A percentile compares a stretch with the other conserved stretches of the same genome.
Conservation (phyloP, 2,113 vertebrate genomes). For the Plecotus auritus region DNA sequence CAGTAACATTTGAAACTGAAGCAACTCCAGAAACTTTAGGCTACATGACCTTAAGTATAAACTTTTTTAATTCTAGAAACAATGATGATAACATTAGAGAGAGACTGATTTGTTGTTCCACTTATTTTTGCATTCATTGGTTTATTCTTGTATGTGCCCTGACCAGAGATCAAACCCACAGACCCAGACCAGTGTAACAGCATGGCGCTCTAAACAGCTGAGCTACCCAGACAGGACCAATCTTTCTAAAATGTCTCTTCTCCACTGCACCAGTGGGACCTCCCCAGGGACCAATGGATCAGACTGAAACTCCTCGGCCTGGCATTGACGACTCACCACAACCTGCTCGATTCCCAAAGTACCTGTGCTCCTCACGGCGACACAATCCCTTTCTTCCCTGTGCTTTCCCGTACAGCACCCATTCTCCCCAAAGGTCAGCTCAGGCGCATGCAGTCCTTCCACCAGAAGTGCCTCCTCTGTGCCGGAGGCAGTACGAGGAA, state of each 20-base stretch:
- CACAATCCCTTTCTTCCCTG: not conserved
- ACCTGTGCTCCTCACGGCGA: not conserved
- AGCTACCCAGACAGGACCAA: not conserved
- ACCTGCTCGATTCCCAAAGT: not conserved
- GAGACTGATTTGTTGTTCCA: no score
- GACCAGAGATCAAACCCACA: no score
- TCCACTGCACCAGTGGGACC: not conserved
- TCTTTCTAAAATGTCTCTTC: not conserved
- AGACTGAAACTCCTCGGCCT: not conserved
- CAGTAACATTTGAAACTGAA: not conserved
- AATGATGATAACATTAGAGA: not conserved
- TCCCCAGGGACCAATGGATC: not conserved
- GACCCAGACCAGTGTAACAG: no score
- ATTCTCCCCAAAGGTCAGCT: fast-evolving
- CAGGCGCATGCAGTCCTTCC: not conserved
- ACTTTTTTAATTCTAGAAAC: not conserved
- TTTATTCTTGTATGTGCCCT: no score
- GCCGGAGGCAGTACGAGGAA: not conserved
- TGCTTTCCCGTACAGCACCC: not conserved
- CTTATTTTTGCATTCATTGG: no score
- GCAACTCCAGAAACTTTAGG: not conserved
- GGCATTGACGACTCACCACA: not conserved
- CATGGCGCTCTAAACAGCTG: no score
- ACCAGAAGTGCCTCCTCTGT: not conserved
- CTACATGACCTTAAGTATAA: not conserved